phyloP scores from a whole-genome alignment of 2,888 invertebrate species.

The Allygus modestus region DNA sequence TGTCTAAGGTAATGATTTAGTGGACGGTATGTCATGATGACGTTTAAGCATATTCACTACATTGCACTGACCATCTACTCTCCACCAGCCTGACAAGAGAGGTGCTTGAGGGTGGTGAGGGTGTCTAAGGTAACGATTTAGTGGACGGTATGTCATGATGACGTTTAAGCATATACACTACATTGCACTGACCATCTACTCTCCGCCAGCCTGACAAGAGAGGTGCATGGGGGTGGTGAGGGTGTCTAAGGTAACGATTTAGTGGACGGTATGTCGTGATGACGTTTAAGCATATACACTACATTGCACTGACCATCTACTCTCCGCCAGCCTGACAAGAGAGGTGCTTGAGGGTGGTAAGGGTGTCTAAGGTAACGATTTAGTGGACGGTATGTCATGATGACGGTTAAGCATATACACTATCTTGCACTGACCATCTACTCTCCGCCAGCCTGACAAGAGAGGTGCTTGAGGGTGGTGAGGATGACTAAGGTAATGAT shows the following conservation, averaged over 20 bases:
- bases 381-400: background rate
- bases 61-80: background rate
- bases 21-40: background rate
- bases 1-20: background rate
- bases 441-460: background rate
- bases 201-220: no score
- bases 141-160: no score
- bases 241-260: no score
- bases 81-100: background rate
- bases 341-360: background rate
- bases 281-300: background rate
- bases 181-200: no score
- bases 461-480: background rate
- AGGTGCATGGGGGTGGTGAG: no score
- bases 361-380: background rate
- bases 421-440: background rate
- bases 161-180: no score
- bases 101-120: background rate
- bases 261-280: background rate
- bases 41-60: background rate
- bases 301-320: background rate
- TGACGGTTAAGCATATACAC: background rate
- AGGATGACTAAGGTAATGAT: background rate
- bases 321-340: background rate
- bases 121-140: background rate